Percentiles rank a stretch among this genome's conserved stretches.
phyloP scores from a whole-genome alignment of 2,797 vertebrate species.

The Enteromius anoplus region DNA sequence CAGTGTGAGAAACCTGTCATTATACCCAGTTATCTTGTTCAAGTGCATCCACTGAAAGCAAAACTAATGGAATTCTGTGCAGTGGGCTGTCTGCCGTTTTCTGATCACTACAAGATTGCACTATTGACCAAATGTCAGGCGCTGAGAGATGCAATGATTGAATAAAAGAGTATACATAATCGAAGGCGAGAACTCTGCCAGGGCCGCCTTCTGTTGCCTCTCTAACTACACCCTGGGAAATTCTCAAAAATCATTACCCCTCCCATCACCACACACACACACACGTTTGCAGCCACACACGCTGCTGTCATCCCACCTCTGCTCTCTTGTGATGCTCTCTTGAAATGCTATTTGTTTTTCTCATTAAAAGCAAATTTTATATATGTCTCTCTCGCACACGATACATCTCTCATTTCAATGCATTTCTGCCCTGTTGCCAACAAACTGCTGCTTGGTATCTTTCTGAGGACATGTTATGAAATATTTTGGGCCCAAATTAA shows the following conservation, averaged over 20 bases:
- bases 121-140: conserved; percentile 95
- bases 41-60: conserved; percentile 80
- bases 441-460: conserved; percentile 57
- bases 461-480: conserved; percentile 69
- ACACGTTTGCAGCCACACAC: conserved; percentile 41
- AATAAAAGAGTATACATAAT: conserved; percentile 92
- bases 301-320: conserved; percentile 29
- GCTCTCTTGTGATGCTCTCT: conserved; percentile 47
- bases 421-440: conserved; percentile 50
- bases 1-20: conserved; percentile 70
- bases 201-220: conserved; percentile 72
- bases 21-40: conserved; percentile 81
- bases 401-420: conserved; percentile 51
- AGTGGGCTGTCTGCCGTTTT: conserved; percentile 85
- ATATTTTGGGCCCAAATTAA: conserved; percentile 82
- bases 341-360: conserved; percentile 61
- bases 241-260: conserved; percentile 68
- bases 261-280: conserved; percentile 53
- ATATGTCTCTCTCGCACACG: conserved; percentile 47
- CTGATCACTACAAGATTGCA: conserved; percentile 91
- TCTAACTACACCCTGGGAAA: conserved; percentile 80
- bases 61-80: conserved; percentile 91
- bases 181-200: conserved; percentile 83
- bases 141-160: conserved; percentile 83
- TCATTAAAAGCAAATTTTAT: conserved; percentile 54